These are phyloP conservation scores for Pristis pectinata DNA, from an alignment of 2,797 vertebrate species.

Conservation along the genomic window DNA sequence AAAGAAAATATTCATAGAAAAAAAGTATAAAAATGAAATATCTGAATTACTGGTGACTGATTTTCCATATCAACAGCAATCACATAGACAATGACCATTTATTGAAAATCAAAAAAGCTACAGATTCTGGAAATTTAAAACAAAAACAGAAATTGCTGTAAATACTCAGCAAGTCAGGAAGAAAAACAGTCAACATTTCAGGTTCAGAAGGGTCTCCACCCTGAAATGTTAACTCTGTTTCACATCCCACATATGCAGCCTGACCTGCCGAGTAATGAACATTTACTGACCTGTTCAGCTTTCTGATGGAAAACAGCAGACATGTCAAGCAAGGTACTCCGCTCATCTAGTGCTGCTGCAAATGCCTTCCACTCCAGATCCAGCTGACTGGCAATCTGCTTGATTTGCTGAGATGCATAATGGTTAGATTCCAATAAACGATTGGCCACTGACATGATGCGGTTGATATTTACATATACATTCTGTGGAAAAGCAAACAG, in stretches of 20 bases:
- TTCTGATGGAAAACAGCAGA: conserved; percentile 95
- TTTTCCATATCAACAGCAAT: not conserved
- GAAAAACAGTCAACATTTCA: too few species aligned
- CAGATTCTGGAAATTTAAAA: too few species aligned
- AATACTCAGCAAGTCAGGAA: too few species aligned
- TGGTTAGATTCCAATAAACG: conserved; percentile 91
- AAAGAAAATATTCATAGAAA: not conserved
- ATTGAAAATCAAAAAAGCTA: conserved; percentile 49
- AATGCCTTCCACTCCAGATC: conserved; percentile 98
- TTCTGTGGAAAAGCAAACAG: conserved; percentile 60
- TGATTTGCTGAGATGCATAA: conserved; percentile 95
- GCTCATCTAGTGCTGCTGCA: conserved; percentile 89
- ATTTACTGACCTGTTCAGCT: conserved; percentile 79
- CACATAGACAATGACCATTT: not conserved
- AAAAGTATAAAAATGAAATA: not conserved
- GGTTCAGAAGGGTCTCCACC: too few species aligned
- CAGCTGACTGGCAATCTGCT: conserved; percentile 90
- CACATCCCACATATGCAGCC: too few species aligned
- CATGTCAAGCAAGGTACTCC: conserved; percentile 93
- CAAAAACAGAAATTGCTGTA: too few species aligned
- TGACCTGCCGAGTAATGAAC: not conserved
- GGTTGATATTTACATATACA: conserved; percentile 96
- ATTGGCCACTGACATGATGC: conserved; percentile 97
- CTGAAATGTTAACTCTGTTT: too few species aligned
- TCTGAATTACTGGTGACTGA: not conserved